phyloP scores from a whole-genome alignment of 2,113 vertebrate genomes.

The Agelaius phoeniceus region DNA sequence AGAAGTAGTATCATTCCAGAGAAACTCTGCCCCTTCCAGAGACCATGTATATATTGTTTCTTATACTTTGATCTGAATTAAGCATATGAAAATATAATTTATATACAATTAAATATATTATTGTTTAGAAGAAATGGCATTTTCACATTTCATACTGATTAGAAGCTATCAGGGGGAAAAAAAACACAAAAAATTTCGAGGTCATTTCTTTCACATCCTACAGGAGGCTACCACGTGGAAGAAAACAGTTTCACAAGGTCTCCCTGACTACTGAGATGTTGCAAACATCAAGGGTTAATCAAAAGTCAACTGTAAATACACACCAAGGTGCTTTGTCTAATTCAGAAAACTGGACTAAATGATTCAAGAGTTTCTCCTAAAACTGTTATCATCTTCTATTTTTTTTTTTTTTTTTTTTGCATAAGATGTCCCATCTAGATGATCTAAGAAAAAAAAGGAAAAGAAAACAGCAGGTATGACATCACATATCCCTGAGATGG shows the following conservation, averaged over 20 bases:
- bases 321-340: not conserved
- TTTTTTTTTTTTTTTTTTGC: not conserved
- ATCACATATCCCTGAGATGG: not conserved
- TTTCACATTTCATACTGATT: not conserved
- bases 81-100: not conserved
- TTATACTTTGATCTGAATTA: not conserved
- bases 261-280: not conserved
- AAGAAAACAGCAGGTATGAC: not conserved
- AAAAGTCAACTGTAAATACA: not conserved
- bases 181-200: accelerated
- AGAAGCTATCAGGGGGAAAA: not conserved
- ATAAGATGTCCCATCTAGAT: not conserved
- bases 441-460: not conserved
- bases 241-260: not conserved
- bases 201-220: not conserved
- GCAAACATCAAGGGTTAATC: not conserved
- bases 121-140: not conserved
- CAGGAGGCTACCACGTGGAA: not conserved
- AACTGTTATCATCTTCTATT: not conserved
- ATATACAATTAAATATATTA: not conserved
- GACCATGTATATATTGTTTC: not conserved
- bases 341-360: not conserved
- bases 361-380: not conserved
- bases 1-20: not conserved
- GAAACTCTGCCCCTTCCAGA: not conserved